Conservation (phyloP, 2,888 invertebrate genomes). For the Congeria kusceri region DNA sequence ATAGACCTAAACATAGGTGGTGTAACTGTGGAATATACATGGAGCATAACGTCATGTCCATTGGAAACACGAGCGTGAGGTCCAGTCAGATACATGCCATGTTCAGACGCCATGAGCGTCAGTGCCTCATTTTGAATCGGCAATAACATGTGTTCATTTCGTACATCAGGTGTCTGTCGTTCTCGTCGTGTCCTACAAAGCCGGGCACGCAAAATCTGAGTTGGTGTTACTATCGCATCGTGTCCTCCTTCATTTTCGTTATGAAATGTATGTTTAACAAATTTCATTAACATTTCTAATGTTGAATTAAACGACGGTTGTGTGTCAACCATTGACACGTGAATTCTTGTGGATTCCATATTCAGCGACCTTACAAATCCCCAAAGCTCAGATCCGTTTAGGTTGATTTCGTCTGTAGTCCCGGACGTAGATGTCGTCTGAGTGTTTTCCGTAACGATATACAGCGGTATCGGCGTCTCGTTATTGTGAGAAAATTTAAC, state of each 20-base stretch:
- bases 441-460: not conserved
- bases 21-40: no score
- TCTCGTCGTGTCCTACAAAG: slow-evolving; percentile 6
- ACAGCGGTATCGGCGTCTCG: not conserved
- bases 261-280: not conserved
- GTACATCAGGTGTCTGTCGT: slow-evolving; percentile 7
- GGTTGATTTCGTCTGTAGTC: not conserved
- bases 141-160: not conserved
- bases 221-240: slow-evolving; percentile 2
- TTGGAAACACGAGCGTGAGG: no score
- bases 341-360: slow-evolving; percentile 21
- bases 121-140: no score
- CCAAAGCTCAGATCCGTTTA: slow-evolving; percentile 54
- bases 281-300: not conserved
- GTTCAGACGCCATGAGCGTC: no score
- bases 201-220: slow-evolving; percentile 9
- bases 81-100: no score
- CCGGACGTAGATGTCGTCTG: not conserved
- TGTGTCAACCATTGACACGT: slow-evolving; percentile 42
- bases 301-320: not conserved
- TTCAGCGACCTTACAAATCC: slow-evolving; percentile 38
- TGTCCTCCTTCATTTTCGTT: not conserved
- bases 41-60: no score
- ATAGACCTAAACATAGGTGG: no score
- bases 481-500: no score